These are phyloP conservation scores for Tinea trinotella DNA, from an alignment of 2,888 invertebrate genomes.

Conservation along the genomic window DNA sequence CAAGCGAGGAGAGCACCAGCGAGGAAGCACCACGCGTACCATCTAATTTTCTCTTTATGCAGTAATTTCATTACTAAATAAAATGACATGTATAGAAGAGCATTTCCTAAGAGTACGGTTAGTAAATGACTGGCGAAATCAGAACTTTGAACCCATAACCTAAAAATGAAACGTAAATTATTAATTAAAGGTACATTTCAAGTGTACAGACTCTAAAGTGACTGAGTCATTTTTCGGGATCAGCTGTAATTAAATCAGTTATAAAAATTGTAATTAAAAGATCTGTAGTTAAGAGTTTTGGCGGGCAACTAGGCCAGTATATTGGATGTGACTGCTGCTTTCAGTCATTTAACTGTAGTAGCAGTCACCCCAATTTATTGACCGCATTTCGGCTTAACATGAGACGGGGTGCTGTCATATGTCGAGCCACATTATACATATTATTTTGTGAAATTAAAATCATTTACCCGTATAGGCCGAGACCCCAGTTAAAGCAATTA, in stretches of 20 bases:
- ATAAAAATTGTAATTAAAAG: too few species aligned
- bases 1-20: slow-evolving; percentile 76
- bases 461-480: slow-evolving; percentile 77
- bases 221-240: neutral
- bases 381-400: too few species aligned
- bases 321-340: too few species aligned
- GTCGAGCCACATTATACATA: too few species aligned
- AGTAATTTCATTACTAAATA: slow-evolving; percentile 89
- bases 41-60: slow-evolving; percentile 75
- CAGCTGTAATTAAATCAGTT: too few species aligned
- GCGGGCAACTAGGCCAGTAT: too few species aligned
- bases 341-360: too few species aligned
- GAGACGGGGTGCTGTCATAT: too few species aligned
- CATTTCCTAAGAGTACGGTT: slow-evolving; percentile 85
- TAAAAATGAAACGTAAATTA: slow-evolving; percentile 25
- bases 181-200: neutral
- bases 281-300: too few species aligned
- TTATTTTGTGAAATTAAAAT: too few species aligned
- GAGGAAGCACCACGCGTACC: slow-evolving; percentile 77
- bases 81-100: slow-evolving; percentile 84
- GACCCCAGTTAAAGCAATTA: slow-evolving; percentile 77
- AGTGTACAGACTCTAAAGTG: too few species aligned
- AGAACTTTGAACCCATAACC: slow-evolving; percentile 70
- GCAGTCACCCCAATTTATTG: too few species aligned
- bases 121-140: slow-evolving; percentile 89